A percentile compares a stretch with the other conserved stretches of the same genome.
Conservation (phyloP, 2,888 invertebrate species). For the Tuta absoluta region DNA sequence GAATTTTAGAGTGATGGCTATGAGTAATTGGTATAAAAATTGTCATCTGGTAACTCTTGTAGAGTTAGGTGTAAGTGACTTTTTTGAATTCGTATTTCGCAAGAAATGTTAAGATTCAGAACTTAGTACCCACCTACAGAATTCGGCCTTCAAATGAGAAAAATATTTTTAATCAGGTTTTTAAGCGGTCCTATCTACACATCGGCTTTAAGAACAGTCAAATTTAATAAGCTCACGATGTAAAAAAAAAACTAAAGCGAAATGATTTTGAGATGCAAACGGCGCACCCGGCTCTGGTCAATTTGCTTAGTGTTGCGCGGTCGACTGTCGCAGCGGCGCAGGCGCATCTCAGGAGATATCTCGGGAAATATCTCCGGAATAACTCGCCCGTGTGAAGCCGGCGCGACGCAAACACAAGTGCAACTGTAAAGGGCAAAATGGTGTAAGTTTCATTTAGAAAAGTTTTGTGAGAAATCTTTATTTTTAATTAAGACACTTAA, state of each 20-base stretch:
- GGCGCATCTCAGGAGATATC: slow-evolving; percentile 42
- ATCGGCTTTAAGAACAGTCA: not conserved
- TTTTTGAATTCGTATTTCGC: slow-evolving; percentile 8
- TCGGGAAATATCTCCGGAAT: slow-evolving; percentile 71
- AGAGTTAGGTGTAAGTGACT: not conserved
- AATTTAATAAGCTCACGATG: not conserved
- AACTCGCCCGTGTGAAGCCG: slow-evolving; percentile 58
- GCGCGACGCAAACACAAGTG: slow-evolving; percentile 38
- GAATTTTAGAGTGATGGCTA: slow-evolving; percentile 20
- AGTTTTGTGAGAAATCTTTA: not conserved
- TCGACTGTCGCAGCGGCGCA: slow-evolving; percentile 45
- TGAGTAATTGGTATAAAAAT: slow-evolving; percentile 18
- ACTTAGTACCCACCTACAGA: not conserved
- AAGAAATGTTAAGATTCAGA: not conserved
- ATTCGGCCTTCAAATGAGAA: not conserved
- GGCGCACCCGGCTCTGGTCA: slow-evolving; percentile 38
- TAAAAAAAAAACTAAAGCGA: not conserved
- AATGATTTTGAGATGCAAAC: slow-evolving; percentile 1
- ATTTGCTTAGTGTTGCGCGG: slow-evolving; percentile 69
- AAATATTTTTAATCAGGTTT: not conserved
- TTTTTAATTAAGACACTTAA: too few species aligned
- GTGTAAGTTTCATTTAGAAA: slow-evolving; percentile 10
- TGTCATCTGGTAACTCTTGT: slow-evolving; percentile 5
- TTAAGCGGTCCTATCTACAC: not conserved
- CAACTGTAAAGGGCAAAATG: not conserved